Evolutionary conservation across 2,113 vertebrate species (phyloP).

Genomic region (Rhinoderma darwinii): DNA sequence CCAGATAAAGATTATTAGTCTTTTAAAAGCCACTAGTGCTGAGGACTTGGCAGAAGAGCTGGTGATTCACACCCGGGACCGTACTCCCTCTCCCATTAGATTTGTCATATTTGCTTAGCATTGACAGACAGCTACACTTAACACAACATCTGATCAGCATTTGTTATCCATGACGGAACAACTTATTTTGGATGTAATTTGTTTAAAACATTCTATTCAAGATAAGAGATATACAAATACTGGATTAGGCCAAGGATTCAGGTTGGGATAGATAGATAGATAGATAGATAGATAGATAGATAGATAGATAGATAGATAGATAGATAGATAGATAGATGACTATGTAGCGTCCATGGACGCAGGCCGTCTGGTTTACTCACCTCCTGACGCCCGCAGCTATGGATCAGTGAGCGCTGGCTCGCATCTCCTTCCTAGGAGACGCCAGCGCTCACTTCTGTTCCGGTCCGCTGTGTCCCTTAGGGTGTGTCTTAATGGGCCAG

Average conservation of each 20-base stretch:
- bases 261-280: background rate
- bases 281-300: background rate
- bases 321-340: background rate
- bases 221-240: background rate
- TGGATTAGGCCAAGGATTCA: background rate
- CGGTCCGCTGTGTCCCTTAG: too few species aligned
- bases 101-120: conserved; percentile 37
- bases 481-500: too few species aligned
- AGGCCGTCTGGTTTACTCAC: too few species aligned
- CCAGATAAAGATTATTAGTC: conserved; percentile 32
- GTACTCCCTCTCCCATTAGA: conserved; percentile 1
- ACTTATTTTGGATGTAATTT: background rate
- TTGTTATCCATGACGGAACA: conserved; percentile 15
- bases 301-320: background rate
- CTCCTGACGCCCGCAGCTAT: too few species aligned
- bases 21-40: background rate
- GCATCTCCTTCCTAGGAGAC: too few species aligned
- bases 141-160: conserved; percentile 6
- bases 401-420: too few species aligned
- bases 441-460: too few species aligned
- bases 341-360: too few species aligned
- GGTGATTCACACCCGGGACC: conserved; percentile 24
- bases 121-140: conserved; percentile 1
- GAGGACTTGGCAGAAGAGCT: conserved; percentile 24
- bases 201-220: background rate